Evolutionary conservation across 2,113 vertebrate genomes (phyloP), one percentile per base, ranked within the genome.

Genomic region (Suricata suricatta): DNA sequence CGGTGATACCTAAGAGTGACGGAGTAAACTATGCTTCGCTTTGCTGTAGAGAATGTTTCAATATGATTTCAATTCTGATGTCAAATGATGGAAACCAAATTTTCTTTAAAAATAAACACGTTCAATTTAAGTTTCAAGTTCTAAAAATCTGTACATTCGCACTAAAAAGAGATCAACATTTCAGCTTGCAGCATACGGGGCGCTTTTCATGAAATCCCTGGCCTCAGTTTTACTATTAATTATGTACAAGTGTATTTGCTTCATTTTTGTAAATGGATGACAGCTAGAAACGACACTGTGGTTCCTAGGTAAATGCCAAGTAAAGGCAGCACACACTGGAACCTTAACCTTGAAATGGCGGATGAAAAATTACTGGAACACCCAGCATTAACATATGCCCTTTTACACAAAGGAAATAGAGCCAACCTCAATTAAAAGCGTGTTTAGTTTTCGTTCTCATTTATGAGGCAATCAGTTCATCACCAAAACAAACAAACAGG

Each of bases 41-140:
- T 47, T 47, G 63, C n/a, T 72, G 21, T 0, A 25, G n/a, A 60
- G 6, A 44, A n/a, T 23, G n/a, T 11, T 50, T 38, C 19, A 38
- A 8, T 25, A 29, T 9, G 10, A n/a, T 68, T 86, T 82, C 31
- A 31, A 50, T 44, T 68, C 76, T 63, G 15, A 7, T 63, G 33
- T 74, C 54, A 66, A 88, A 69, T 35, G 17, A 90, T 44, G 4
- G 23, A 29, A 77, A 88, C 35, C 3, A 63, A 68, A 77, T 54
- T 2, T 57, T 72, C 7, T n/a, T 84, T 69, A 60, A 69, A 94
- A 89, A 60, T 76, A 47, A 72, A 85, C 7, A 68, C 29, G 63
- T 93, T 92, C 13, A 88, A 86, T 57, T 74, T 60, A 90, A 79
- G 72, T 29, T 54, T 79, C 38, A 71, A 76, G 77, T 74, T 19